phyloP scores from a whole-genome alignment of 2,113 vertebrate genomes.

The Neomonachus schauinslandi region DNA sequence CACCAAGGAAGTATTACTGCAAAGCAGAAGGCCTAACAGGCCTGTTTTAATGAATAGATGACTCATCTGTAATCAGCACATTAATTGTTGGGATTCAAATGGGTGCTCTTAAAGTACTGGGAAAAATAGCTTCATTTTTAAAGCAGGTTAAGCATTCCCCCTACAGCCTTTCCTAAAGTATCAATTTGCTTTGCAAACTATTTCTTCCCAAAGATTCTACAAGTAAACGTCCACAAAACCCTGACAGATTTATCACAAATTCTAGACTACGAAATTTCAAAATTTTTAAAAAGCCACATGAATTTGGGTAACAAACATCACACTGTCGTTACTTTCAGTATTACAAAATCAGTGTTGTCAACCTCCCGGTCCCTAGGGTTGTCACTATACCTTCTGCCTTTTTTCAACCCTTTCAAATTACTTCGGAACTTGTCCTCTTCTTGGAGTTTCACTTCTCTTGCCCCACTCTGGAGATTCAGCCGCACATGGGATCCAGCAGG shows the following conservation, averaged over 20 bases:
- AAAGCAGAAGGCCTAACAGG: conserved; percentile 76
- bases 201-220: conserved; percentile 62
- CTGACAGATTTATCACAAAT: conserved; percentile 69
- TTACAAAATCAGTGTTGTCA: conserved; percentile 36
- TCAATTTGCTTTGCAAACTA: conserved; percentile 72
- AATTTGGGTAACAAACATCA: conserved; percentile 38
- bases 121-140: conserved; percentile 74
- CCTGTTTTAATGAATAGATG: conserved; percentile 80
- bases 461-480: conserved; percentile 95
- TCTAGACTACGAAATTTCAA: conserved; percentile 52
- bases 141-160: conserved; percentile 75
- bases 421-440: conserved; percentile 80
- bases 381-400: conserved; percentile 87
- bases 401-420: conserved; percentile 82
- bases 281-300: neutral
- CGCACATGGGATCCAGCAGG: conserved; percentile 93
- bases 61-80: conserved; percentile 77
- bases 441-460: conserved; percentile 90
- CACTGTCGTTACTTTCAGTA: conserved; percentile 16
- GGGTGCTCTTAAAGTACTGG: conserved; percentile 72
- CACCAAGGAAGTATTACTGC: conserved; percentile 76
- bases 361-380: neutral
- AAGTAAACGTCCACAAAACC: conserved; percentile 47
- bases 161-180: conserved; percentile 65
- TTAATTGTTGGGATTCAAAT: conserved; percentile 81